Evolutionary conservation across 2,888 invertebrate genomes (phyloP).

Genomic region (Epinotia ramella): DNA sequence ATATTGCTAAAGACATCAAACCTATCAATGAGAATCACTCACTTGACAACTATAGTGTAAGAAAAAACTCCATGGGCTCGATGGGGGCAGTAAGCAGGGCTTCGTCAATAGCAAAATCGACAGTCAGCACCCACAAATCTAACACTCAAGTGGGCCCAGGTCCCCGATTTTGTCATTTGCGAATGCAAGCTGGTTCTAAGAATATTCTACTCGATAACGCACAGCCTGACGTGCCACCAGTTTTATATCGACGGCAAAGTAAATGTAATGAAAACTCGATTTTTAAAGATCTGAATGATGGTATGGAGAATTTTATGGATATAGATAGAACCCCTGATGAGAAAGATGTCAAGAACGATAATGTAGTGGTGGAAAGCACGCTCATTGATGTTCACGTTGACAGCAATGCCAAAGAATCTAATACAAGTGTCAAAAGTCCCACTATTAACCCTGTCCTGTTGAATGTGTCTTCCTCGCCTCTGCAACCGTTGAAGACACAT

Average conservation of each 20-base stretch:
- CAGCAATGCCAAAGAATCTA: constrained; percentile 73
- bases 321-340: constrained; percentile 65
- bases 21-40: constrained; percentile 59
- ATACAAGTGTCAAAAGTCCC: constrained; percentile 61
- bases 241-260: constrained; percentile 88
- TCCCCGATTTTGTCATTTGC: constrained; percentile 90
- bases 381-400: constrained; percentile 80
- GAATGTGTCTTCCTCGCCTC: constrained; percentile 79
- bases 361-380: constrained; percentile 76
- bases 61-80: constrained; percentile 78
- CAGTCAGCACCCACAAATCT: constrained; percentile 81
- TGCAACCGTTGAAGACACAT: constrained; percentile 80
- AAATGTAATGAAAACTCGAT: constrained; percentile 79
- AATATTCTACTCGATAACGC: constrained; percentile 93
- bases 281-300: constrained; percentile 77
- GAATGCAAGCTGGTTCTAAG: constrained; percentile 91
- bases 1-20: constrained; percentile 64
- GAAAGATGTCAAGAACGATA: constrained; percentile 66
- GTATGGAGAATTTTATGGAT: constrained; percentile 73
- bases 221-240: constrained; percentile 89
- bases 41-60: constrained; percentile 61
- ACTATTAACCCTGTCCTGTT: constrained; percentile 76
- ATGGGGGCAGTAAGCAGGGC: constrained; percentile 79
- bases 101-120: constrained; percentile 80
- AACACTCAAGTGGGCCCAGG: constrained; percentile 85